Conservation (phyloP, 2,797 vertebrate species). For the Xyrichtys novacula region DNA sequence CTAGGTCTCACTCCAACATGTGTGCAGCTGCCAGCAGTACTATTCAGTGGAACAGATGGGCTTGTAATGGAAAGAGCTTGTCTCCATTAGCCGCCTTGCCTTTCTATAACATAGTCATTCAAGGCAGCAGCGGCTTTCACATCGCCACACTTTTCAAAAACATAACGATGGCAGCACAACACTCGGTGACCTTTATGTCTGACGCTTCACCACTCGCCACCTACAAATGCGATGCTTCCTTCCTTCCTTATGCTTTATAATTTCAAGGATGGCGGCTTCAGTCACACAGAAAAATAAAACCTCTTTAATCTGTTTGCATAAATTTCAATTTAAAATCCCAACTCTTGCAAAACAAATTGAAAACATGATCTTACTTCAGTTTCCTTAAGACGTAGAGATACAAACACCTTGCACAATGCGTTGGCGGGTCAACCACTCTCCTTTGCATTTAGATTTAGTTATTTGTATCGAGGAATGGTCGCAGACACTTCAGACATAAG, state of each 20-base stretch:
- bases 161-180: slow-evolving; percentile 26
- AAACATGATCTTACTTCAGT: not conserved
- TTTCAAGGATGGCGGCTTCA: slow-evolving; percentile 6
- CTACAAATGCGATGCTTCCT: slow-evolving; percentile 30
- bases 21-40: slow-evolving; percentile 73
- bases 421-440: not conserved
- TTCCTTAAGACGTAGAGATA: not conserved
- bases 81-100: slow-evolving; percentile 77
- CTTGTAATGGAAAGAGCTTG: slow-evolving; percentile 79
- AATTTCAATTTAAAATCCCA: not conserved
- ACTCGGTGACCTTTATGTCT: slow-evolving; percentile 49
- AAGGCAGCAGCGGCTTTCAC: slow-evolving; percentile 61
- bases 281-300: not conserved
- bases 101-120: slow-evolving; percentile 64
- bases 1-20: slow-evolving; percentile 71
- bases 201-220: slow-evolving; percentile 9
- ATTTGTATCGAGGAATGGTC: not conserved
- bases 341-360: not conserved
- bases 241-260: not conserved
- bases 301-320: not conserved
- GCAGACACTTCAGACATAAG: slow-evolving; percentile 10
- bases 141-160: slow-evolving; percentile 55
- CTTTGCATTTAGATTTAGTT: not conserved
- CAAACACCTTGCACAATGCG: not conserved
- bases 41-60: slow-evolving; percentile 79